Conservation (phyloP, 2,888 invertebrate species). For the Pasiphila rectangulata region DNA sequence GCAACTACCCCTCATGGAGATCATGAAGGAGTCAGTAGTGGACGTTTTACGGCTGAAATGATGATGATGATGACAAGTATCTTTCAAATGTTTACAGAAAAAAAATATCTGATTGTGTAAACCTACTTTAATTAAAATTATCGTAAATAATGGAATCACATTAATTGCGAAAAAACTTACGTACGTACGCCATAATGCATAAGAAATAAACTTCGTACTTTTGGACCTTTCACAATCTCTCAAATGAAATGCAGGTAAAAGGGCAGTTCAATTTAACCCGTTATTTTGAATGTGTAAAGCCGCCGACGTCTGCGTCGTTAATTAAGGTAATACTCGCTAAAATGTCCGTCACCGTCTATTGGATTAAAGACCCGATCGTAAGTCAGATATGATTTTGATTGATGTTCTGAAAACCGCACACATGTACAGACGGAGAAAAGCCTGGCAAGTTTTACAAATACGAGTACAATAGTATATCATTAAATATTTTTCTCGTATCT, state of each 20-base stretch:
- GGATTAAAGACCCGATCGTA: constrained; percentile 65
- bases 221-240: constrained; percentile 23
- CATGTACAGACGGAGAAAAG: constrained; percentile 26
- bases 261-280: constrained; percentile 27
- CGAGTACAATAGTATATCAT: background rate
- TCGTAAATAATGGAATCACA: too few relatives aligned
- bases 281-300: constrained; percentile 34
- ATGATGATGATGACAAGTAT: too few relatives aligned
- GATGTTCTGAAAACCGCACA: constrained; percentile 57
- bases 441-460: constrained; percentile 1
- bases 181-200: too few relatives aligned
- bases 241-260: constrained; percentile 26
- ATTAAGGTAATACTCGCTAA: constrained; percentile 50
- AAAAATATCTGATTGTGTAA: too few relatives aligned
- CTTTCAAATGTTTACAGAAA: too few relatives aligned
- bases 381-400: constrained; percentile 69
- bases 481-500: too few relatives aligned
- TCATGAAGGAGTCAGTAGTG: too few relatives aligned
- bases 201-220: background rate
- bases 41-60: too few relatives aligned
- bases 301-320: constrained; percentile 59
- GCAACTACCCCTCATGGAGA: too few relatives aligned
- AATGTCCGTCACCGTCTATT: constrained; percentile 48
- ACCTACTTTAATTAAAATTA: too few relatives aligned
- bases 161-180: background rate